Conservation (phyloP, 2,888 invertebrate species). For the Nemapogon koenigi region DNA sequence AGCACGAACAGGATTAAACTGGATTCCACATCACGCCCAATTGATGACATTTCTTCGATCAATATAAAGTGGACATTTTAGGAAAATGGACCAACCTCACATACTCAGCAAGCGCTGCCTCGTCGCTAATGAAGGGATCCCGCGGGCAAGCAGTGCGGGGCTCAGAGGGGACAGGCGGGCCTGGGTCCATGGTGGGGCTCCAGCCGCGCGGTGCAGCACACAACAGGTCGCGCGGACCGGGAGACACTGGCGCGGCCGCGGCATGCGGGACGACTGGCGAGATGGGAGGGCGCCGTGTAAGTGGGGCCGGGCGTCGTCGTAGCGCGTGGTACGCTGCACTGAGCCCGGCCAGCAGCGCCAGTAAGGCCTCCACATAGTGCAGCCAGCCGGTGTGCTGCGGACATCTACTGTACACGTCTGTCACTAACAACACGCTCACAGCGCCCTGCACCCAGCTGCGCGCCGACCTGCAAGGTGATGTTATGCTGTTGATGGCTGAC, state of each 20-base stretch:
- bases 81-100: too few relatives aligned
- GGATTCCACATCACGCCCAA: too few relatives aligned
- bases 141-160: neutral
- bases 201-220: neutral
- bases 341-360: conserved; percentile 16
- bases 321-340: too few relatives aligned
- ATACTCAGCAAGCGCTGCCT: too few relatives aligned
- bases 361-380: conserved; percentile 31
- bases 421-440: conserved; percentile 16
- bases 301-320: neutral
- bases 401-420: conserved; percentile 44
- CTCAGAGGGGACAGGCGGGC: neutral
- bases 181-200: neutral
- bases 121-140: neutral
- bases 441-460: conserved; percentile 18
- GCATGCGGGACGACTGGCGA: neutral
- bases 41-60: too few relatives aligned
- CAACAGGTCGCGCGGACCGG: too few relatives aligned
- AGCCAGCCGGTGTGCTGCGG: conserved; percentile 36
- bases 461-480: neutral
- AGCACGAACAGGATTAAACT: too few relatives aligned
- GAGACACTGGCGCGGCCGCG: neutral
- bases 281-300: neutral
- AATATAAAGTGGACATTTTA: too few relatives aligned
- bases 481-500: too few relatives aligned